phyloP scores from a whole-genome alignment of 2,888 invertebrate genomes.

The Merodon equestris region DNA sequence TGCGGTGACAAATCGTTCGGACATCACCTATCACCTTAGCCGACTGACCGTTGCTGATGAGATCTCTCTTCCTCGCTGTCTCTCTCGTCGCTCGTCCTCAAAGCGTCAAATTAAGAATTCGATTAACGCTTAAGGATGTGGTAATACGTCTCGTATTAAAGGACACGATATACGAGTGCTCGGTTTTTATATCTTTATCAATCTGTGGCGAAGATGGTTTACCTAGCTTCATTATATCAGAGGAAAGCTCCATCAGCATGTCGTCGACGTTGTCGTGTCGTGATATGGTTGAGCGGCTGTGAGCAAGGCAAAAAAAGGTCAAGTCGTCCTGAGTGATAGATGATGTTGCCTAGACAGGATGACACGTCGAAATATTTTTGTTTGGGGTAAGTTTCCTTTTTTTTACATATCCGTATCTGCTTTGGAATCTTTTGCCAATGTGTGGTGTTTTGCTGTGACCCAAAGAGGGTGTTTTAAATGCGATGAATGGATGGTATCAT shows the following conservation, averaged over 20 bases:
- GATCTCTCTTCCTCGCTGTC: conserved; percentile 36
- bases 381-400: conserved; percentile 59
- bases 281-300: conserved; percentile 54
- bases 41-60: conserved; percentile 41
- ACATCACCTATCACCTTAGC: conserved; percentile 52
- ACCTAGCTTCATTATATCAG: conserved; percentile 44
- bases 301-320: conserved; percentile 78
- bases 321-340: conserved; percentile 79
- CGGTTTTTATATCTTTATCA: background rate
- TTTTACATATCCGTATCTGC: conserved; percentile 33
- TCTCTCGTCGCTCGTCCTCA: too few relatives aligned
- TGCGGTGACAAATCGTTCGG: conserved; percentile 71
- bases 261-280: conserved; percentile 47
- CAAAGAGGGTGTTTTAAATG: conserved; percentile 14
- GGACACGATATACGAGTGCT: conserved; percentile 8
- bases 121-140: conserved; percentile 43
- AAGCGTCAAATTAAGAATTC: conserved; percentile 61
- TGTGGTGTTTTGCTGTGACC: background rate
- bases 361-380: conserved; percentile 63
- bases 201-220: conserved; percentile 25
- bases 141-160: conserved; percentile 26
- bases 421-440: conserved; percentile 21
- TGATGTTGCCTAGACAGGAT: conserved; percentile 73
- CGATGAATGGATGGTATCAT: conserved; percentile 9
- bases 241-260: conserved; percentile 62